Conservation (phyloP, 2,113 vertebrate species). For the Elephas maximus region DNA sequence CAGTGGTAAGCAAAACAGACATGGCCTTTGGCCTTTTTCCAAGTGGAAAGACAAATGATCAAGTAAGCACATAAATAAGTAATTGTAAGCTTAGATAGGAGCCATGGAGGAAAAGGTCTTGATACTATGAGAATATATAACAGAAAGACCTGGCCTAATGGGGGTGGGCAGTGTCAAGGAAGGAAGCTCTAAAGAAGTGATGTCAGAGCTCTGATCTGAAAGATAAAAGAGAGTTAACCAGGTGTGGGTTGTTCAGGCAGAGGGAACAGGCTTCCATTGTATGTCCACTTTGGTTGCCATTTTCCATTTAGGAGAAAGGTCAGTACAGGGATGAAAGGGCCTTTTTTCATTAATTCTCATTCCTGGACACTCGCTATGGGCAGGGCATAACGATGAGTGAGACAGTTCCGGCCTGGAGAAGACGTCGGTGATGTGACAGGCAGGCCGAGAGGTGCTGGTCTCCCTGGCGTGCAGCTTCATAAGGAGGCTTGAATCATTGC, state of each 20-base stretch:
- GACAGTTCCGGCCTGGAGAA: neutral
- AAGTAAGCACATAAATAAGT: neutral
- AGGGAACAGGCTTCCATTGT: neutral
- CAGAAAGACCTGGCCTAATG: neutral
- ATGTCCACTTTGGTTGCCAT: neutral
- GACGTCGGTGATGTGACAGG: neutral
- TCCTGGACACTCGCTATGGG: neutral
- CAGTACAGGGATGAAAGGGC: neutral
- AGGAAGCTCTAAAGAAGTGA: neutral
- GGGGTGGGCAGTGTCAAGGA: neutral
- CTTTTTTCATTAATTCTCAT: neutral
- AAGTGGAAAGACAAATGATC: neutral
- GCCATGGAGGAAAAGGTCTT: neutral
- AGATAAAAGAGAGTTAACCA: neutral
- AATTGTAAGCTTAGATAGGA: neutral
- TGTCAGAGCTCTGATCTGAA: neutral
- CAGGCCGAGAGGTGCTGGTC: neutral
- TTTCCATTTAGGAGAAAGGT: conserved; percentile 15
- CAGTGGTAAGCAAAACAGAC: neutral
- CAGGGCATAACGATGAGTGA: neutral
- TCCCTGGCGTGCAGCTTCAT: neutral
- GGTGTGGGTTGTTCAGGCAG: neutral
- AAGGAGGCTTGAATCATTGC: neutral
- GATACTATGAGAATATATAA: neutral
- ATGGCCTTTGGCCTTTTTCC: neutral